Conservation (phyloP, 2,113 vertebrate species). For the Macquaria australasica region DNA sequence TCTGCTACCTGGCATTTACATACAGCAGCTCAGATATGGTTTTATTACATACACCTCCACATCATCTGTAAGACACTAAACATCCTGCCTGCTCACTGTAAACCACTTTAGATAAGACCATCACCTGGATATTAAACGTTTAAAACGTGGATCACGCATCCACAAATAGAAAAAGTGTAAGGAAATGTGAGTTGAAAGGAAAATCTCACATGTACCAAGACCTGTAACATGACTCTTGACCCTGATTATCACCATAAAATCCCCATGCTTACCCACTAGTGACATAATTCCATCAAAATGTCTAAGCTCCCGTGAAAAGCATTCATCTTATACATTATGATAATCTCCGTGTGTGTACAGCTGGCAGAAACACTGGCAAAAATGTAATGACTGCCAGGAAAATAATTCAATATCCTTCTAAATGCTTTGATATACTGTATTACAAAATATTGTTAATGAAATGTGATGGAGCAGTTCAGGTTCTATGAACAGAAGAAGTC, state of each 20-base stretch:
- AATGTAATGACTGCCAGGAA: neutral
- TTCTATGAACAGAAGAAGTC: constrained; percentile 22
- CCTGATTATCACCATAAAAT: neutral
- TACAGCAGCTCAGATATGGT: neutral
- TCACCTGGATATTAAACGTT: neutral
- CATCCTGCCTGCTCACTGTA: neutral
- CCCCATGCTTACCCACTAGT: neutral
- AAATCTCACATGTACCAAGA: neutral
- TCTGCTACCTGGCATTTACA: constrained; percentile 1
- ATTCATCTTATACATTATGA: neutral
- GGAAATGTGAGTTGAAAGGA: neutral
- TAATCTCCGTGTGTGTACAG: neutral
- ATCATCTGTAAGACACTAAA: neutral
- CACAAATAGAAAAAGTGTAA: neutral
- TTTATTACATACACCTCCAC: neutral
- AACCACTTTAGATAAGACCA: neutral
- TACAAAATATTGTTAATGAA: constrained; percentile 9
- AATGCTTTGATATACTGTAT: neutral
- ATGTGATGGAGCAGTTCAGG: neutral
- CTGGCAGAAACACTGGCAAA: neutral
- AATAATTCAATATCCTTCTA: neutral
- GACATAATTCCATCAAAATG: neutral
- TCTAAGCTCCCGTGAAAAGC: neutral
- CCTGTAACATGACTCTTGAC: neutral
- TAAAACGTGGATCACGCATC: neutral